phyloP scores from a whole-genome alignment of 2,888 invertebrate species.

The Microctonus brassicae region DNA sequence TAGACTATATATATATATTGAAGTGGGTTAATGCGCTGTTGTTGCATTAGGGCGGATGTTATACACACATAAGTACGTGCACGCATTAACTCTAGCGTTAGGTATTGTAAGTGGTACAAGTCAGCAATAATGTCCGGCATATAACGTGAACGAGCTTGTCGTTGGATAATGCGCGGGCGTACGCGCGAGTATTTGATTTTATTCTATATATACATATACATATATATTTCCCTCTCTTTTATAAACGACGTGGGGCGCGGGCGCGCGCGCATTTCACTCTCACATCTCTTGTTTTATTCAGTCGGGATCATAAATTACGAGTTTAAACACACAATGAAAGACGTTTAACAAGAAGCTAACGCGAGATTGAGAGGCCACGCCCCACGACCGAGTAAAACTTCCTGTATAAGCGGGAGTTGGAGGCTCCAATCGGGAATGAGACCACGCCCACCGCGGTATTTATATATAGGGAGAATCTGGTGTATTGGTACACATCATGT shows the following conservation, averaged over 20 bases:
- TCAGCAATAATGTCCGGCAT: conserved; percentile 28
- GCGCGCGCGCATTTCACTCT: conserved; percentile 35
- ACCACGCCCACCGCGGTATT: conserved; percentile 29
- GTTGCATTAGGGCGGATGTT: no score
- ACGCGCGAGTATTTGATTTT: not conserved
- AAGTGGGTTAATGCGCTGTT: no score
- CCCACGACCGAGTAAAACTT: conserved; percentile 40
- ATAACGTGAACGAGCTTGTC: conserved; percentile 15
- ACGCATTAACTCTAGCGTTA: conserved; percentile 21
- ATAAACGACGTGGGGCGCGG: conserved; percentile 30
- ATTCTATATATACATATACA: no score
- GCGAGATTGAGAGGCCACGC: conserved; percentile 70
- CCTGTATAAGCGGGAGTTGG: conserved; percentile 41
- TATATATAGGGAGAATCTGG: not conserved
- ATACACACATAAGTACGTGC: not conserved
- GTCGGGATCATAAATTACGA: conserved; percentile 71
- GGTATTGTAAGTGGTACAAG: conserved; percentile 28
- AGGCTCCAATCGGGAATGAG: conserved; percentile 24
- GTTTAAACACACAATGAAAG: conserved; percentile 71
- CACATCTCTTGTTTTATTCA: conserved; percentile 69
- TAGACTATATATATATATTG: not conserved
- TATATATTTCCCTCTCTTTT: conserved; percentile 2
- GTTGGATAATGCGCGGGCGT: conserved; percentile 18
- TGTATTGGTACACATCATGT: not conserved
- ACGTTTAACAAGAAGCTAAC: conserved; percentile 71